phyloP scores from a whole-genome alignment of 2,888 invertebrate genomes.

The Torymus texanus region DNA sequence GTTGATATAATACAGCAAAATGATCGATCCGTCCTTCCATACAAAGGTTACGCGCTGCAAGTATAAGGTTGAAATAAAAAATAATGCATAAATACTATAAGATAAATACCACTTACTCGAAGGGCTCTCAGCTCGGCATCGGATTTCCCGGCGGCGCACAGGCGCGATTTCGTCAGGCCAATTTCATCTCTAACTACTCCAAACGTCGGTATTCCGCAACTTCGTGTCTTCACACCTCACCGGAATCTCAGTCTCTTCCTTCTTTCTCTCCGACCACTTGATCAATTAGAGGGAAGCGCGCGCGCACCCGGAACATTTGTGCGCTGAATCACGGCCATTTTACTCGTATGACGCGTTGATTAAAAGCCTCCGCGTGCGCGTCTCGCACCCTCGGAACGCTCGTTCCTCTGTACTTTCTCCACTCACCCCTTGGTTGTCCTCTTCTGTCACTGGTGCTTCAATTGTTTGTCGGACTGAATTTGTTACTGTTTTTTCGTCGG shows the following conservation, averaged over 20 bases:
- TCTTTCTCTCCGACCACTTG: not conserved
- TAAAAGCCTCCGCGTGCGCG: constrained; percentile 23
- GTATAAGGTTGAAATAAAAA: no score
- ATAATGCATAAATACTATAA: no score
- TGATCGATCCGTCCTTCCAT: no score
- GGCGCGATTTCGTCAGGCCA: constrained; percentile 38
- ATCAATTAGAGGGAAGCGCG: constrained; percentile 38
- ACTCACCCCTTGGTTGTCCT: no score
- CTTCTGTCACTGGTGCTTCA: not conserved
- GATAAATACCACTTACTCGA: no score
- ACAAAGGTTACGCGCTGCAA: no score
- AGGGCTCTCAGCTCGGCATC: constrained; percentile 31
- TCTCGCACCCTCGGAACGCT: not conserved
- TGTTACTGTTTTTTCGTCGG: not conserved
- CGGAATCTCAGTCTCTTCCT: not conserved
- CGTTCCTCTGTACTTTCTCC: not conserved
- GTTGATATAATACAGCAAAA: no score
- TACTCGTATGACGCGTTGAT: constrained; percentile 56
- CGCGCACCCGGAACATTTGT: constrained; percentile 29
- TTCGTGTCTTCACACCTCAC: not conserved
- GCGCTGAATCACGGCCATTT: constrained; percentile 68
- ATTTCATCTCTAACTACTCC: constrained; percentile 47
- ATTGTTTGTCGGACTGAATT: no score
- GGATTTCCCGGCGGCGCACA: constrained; percentile 6
- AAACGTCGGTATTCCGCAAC: not conserved